Base-by-base conservation (phyloP, 2,888 invertebrate genomes). In the Ypsolopha sequella region DNA sequence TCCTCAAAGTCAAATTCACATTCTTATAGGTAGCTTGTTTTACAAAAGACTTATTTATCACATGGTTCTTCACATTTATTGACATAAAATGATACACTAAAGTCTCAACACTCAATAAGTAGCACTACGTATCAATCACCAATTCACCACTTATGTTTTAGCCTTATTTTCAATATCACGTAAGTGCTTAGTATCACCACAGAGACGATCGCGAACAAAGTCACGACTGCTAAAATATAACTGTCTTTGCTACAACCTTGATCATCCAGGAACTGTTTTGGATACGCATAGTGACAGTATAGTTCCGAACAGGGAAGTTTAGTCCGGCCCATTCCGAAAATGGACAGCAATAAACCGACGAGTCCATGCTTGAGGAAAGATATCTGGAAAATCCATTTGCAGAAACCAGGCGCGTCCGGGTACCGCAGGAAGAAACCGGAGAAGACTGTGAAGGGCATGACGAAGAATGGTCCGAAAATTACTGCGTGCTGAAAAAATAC, bases 361-460 rank as follows among this genome's bases (percentile, higher is more conserved):
- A 97, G 90, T 1, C 95, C 94, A 63, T 97, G 96, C 62, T 96
- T 95, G 38, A 96, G 85, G 73, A 95, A 97, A 0, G 97, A 97
- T 36, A 92, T 77, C 68, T 97, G 93, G 64, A 97, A 96, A 36
- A 97, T 62, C 96, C 96, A 97, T 46, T 91, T 91, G 57, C 96
- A 81, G 63, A 91, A 91, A 0, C 79, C 75, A 7, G 95, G 95
- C 1, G 96, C 93, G 62, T 96, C 95, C 61, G 89, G 90, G 61
- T 94, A 89, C 64, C 92, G 93, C 1, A 98, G 91, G 72, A 98
- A 97, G 80, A 97, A 97, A 6, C 98, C 98, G 52, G 96, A 95
- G 82, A 98, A 97, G 60, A 96, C 88, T 33, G 95, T 89, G 68
- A 97, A 95, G 0, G 98, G 97, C 73, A 95, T 90, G 56, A 95